Evolutionary conservation across 2,113 vertebrate species (phyloP), one percentile per base, ranked within the genome.

Genomic region (Symphodus melops): DNA sequence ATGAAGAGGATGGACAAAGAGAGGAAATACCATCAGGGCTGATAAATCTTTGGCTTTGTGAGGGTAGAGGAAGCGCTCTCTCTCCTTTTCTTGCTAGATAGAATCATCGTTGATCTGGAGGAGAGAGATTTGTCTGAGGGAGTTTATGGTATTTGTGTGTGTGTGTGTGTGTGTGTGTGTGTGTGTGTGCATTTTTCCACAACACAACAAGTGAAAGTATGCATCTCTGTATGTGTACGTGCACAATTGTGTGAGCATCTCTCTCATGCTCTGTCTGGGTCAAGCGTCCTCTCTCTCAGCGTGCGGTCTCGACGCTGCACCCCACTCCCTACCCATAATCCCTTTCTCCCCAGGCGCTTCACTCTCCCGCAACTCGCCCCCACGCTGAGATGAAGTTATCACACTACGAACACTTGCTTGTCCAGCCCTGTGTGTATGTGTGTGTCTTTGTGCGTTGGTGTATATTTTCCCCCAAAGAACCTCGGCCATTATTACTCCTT

Each of bases 371-470:
- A 66, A 84, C 75, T 82, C 33, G 60, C 77, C 77, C 70, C 68
- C 87, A 86, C 52, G 76, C 91, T 86, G 89, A 72, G 88, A 89
- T 89, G 77, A 90, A 92, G 86, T 89, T 91, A 88, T 91, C 83
- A 78, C 85, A 88, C 82, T 62, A 65, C 8, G 48, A 79, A 77
- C 79, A 77, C 78, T 76, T 62, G 42, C 71, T 53, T 56, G 68
- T 75, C 58, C 72, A 65, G 33, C 41, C 60, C 64, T 56, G 59
- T 49, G 37, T 44, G 55, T 41, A 6, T 60, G 5, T 55, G 61
- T 65, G 12, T 51, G n/a, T 74, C 1, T 52, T 19, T 21, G 55
- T 54, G n/a, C 56, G 44, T 64, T 19, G 8, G 17, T 57, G 14
- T 74, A n/a, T 59, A 57, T 60, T 76, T 62, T 48, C 46, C 42